Conservation (phyloP, 2,113 vertebrate genomes). For the mouse (Mus musculus) region GRCm39 chr8:48336501-48337000, state of each 20-base stretch:
- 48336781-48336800: neutral
- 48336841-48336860: neutral
- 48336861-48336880: neutral
- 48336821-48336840: neutral
- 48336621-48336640: constrained; percentile 90
- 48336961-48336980: neutral
- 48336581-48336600: constrained; percentile 91
- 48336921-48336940: neutral
- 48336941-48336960: fast-evolving
- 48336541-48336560: constrained; percentile 92
- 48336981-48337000: neutral
- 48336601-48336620: constrained; percentile 91
- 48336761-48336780: neutral
- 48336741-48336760: neutral
- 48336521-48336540: constrained; percentile 90
- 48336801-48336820: neutral
- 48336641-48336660: constrained; percentile 95
- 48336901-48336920: neutral
- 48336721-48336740: neutral
- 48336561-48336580: constrained; percentile 90
- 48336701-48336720: neutral
- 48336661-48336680: constrained; percentile 56
- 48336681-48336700: neutral
- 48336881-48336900: neutral
- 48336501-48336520: neutral